These are phyloP conservation scores for Nemoura dubitans DNA, from an alignment of 2,888 invertebrate genomes.

Conservation along the genomic window DNA sequence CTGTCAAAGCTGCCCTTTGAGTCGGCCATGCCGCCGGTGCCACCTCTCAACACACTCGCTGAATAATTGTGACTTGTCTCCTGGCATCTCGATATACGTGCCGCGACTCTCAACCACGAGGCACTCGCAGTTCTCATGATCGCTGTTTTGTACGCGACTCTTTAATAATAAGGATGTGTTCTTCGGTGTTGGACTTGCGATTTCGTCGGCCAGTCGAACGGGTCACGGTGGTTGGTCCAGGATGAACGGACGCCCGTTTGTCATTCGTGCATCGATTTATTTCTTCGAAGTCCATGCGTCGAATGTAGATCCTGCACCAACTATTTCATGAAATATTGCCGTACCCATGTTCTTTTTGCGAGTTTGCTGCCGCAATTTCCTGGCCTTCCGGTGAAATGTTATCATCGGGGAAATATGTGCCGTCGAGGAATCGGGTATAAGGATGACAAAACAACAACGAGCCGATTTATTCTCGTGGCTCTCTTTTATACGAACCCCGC, in stretches of 20 bases:
- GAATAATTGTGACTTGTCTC: slow-evolving; percentile 12
- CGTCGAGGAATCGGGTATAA: background rate
- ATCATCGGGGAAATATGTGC: background rate
- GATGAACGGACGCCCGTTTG: background rate
- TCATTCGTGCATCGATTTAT: background rate
- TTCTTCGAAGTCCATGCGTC: background rate
- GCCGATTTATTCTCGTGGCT: background rate
- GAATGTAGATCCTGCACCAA: background rate
- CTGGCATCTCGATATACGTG: background rate
- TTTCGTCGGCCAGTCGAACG: no score
- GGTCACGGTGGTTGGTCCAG: background rate
- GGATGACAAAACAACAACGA: background rate
- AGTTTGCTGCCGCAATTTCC: background rate
- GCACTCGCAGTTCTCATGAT: background rate
- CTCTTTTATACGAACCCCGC: background rate
- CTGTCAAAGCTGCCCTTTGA: no score
- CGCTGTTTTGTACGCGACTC: background rate
- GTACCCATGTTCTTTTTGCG: background rate
- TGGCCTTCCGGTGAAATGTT: background rate
- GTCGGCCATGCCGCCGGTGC: background rate
- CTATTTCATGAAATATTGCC: background rate
- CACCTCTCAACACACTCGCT: background rate
- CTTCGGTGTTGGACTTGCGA: no score
- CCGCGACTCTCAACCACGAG: background rate
- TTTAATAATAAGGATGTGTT: background rate